phyloP scores from a whole-genome alignment of 2,797 vertebrate genomes.

The Cyprinodon diabolis region DNA sequence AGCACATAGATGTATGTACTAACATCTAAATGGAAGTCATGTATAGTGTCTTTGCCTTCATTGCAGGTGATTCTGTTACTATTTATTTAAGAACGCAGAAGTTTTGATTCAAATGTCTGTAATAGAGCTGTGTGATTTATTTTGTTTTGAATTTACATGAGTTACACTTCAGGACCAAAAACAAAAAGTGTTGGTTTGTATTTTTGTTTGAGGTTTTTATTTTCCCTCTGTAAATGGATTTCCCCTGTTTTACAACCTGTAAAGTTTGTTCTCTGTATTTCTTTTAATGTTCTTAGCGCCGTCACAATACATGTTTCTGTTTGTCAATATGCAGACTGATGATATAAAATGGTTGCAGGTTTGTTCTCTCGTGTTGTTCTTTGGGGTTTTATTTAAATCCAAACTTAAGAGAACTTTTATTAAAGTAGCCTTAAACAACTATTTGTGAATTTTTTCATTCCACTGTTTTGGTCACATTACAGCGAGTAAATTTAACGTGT shows the following conservation, averaged over 20 bases:
- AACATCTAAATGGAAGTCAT: conserved; percentile 52
- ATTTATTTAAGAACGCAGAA: conserved; percentile 71
- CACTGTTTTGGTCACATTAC: background rate
- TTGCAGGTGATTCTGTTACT: conserved; percentile 57
- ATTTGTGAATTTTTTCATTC: background rate
- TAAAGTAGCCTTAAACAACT: background rate
- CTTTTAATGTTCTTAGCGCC: conserved; percentile 29
- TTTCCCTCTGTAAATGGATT: conserved; percentile 54
- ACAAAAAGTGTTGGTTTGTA: conserved; percentile 36
- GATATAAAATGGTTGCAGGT: conserved; percentile 48
- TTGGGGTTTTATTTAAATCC: background rate
- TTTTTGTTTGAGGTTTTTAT: conserved; percentile 34
- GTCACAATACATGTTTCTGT: conserved; percentile 39
- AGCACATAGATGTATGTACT: conserved; percentile 42
- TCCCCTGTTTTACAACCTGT: conserved; percentile 42
- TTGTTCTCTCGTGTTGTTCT: background rate
- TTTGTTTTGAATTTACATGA: conserved; percentile 31
- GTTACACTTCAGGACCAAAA: conserved; percentile 51
- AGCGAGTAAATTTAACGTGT: background rate
- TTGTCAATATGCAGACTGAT: conserved; percentile 39
- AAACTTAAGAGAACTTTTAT: no score
- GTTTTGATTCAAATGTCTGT: conserved; percentile 52
- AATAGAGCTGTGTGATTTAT: conserved; percentile 58
- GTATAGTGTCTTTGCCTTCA: conserved; percentile 51
- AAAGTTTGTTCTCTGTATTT: conserved; percentile 37